phyloP scores from a whole-genome alignment of 2,113 vertebrate genomes.

The Ciconia boyciana region DNA sequence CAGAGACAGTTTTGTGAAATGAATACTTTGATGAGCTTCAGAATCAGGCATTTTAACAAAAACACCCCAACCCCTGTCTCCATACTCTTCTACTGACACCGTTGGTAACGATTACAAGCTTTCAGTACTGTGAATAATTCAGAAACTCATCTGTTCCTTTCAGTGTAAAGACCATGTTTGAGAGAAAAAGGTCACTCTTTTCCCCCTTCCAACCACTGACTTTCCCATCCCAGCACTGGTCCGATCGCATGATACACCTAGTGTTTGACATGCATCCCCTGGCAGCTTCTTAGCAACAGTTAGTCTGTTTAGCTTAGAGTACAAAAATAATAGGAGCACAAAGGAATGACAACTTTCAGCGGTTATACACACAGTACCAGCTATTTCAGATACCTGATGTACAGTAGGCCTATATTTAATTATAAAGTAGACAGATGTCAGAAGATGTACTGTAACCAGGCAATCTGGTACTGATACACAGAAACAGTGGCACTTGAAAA shows the following conservation, averaged over 20 bases:
- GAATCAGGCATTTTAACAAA: constrained; percentile 74
- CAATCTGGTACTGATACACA: background rate
- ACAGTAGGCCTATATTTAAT: background rate
- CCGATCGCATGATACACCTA: constrained; percentile 64
- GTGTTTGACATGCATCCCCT: constrained; percentile 75
- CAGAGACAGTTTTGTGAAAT: constrained; percentile 57
- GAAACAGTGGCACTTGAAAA: background rate
- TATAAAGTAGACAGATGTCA: background rate
- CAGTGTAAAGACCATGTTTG: constrained; percentile 70
- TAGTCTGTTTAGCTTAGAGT: constrained; percentile 67
- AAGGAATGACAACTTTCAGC: constrained; percentile 50
- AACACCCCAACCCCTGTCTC: constrained; percentile 33
- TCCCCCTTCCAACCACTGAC: constrained; percentile 77
- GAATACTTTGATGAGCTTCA: constrained; percentile 64
- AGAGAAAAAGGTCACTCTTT: constrained; percentile 78
- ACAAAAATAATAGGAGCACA: constrained; percentile 61
- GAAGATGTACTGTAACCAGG: background rate
- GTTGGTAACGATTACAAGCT: constrained; percentile 81
- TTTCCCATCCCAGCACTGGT: constrained; percentile 76
- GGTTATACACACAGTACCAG: background rate
- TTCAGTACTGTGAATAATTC: constrained; percentile 92
- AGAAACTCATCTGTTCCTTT: constrained; percentile 79
- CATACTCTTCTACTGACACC: constrained; percentile 66
- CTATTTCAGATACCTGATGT: background rate
- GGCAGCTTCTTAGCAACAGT: constrained; percentile 67